phyloP scores from a whole-genome alignment of 2,797 vertebrate genomes.

The Steatocranus sp. region DNA sequence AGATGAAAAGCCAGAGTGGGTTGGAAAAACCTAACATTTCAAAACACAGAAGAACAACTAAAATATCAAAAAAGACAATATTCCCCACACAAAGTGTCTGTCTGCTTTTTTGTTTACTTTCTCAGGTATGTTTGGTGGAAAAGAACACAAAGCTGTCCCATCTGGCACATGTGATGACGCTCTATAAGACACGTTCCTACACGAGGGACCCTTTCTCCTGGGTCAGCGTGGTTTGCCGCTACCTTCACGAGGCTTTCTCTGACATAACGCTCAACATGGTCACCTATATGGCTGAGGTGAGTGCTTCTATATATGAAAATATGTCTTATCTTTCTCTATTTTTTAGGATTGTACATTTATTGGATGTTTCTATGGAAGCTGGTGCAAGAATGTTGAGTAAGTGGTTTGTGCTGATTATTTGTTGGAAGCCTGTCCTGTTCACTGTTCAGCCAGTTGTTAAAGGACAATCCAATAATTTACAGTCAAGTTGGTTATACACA shows the following conservation, averaged over 20 bases:
- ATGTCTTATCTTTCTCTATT: not conserved
- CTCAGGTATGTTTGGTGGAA: conserved; percentile 93
- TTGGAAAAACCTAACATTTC: not conserved
- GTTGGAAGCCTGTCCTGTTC: not conserved
- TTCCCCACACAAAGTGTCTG: not conserved
- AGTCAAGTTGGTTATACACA: not conserved
- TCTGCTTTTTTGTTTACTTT: not conserved
- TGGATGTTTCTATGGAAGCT: not conserved
- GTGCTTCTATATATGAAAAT: not conserved
- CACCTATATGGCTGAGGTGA: conserved; percentile 94
- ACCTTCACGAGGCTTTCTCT: conserved; percentile 93
- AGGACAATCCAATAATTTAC: not conserved
- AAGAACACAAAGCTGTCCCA: conserved; percentile 96
- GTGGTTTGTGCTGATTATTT: not conserved
- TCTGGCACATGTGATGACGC: conserved; percentile 96
- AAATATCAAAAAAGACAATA: not conserved
- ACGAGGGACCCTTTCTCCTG: conserved; percentile 94
- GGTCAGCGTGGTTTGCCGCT: conserved; percentile 97
- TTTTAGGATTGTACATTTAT: not conserved
- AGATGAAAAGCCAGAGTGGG: not conserved
- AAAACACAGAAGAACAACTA: not conserved
- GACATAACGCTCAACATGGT: conserved; percentile 95
- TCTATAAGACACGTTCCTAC: conserved; percentile 97
- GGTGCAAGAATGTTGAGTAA: not conserved
- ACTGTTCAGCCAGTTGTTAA: not conserved